Evolutionary conservation across 2,113 vertebrate species (phyloP), one percentile per base, ranked within the genome.

Genomic region (Puntigrus tetrazona): DNA sequence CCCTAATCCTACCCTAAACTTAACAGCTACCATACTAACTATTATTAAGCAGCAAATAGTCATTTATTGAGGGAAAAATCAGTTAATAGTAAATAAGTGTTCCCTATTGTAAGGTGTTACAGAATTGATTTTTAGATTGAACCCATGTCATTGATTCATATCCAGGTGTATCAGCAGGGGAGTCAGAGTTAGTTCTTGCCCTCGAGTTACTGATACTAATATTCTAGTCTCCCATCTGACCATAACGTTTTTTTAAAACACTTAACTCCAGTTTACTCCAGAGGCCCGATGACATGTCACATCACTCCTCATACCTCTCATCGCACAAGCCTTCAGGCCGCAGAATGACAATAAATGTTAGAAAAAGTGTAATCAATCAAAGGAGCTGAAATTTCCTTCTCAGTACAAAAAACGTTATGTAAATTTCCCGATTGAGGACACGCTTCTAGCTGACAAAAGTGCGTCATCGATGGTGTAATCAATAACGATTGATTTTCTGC

Each of bases 401-500:
- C 78, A 34, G 25, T 43, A 69, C 29, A 50, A 34, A 50, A 34
- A 59, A 80, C 22, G 57, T 77, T 84, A 78, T 52, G 59, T 50
- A 78, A 84, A 84, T 47, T 10, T 5, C 13, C 57, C 31, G 6
- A 65, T 67, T 67, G 29, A 73, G 45, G 74, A 80, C 36, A 63
- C 57, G 67, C 27, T 80, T 80, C 59, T 65, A 47, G 61, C 59
- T 65, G 76, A n/a, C 38, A 77, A 77, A 69, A 73, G 36, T 55
- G 65, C 27, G 18, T 43, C 22, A 78, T 36, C 72, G 65, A 79
- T 77, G 29, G 29, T n/a, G 78, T 63, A 34, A 81, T 86, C 84
- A 52, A 86, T 86, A 63, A 22, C 22, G 16, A 86, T 81, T 29
- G 84, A 86, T 86, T 61, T 45, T 16, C 55, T 63, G 47, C 67